These are phyloP conservation scores for Acanthoscelides obtectus DNA, from an alignment of 2,888 invertebrate genomes.

Conservation along the genomic window DNA sequence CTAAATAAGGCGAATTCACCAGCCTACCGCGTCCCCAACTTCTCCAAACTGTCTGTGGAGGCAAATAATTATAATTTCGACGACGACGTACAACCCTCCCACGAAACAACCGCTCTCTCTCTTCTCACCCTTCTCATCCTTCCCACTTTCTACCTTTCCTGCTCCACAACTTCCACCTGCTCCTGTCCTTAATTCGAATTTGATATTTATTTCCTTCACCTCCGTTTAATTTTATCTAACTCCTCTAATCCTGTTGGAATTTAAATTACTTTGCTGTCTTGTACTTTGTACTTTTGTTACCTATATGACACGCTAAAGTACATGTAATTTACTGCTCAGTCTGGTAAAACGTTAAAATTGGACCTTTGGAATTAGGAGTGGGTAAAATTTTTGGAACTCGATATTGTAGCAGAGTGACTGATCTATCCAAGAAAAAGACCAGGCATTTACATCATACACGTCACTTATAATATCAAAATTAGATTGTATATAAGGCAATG, in stretches of 20 bases:
- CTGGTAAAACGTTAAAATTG: too few species aligned
- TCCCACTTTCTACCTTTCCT: not conserved
- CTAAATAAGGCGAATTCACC: not conserved
- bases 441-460: too few species aligned
- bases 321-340: conserved; percentile 33
- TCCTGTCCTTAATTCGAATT: conserved; percentile 37
- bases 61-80: not conserved
- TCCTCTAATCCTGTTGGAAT: conserved; percentile 43
- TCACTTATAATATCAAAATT: too few species aligned
- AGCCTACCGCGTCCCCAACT: not conserved
- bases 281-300: conserved; percentile 39
- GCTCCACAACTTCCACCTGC: conserved; percentile 17
- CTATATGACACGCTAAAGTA: conserved; percentile 34
- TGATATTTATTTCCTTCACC: conserved; percentile 42
- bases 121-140: conserved; percentile 1
- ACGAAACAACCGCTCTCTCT: conserved; percentile 5
- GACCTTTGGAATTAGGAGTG: too few species aligned
- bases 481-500: too few species aligned
- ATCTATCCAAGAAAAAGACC: too few species aligned
- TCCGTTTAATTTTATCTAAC: conserved; percentile 43
- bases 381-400: too few species aligned
- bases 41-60: not conserved
- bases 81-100: conserved; percentile 1
- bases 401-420: too few species aligned
- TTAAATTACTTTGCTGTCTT: conserved; percentile 44